Base-by-base conservation (phyloP, 2,113 vertebrate species). In the Hemiprocne comata region DNA sequence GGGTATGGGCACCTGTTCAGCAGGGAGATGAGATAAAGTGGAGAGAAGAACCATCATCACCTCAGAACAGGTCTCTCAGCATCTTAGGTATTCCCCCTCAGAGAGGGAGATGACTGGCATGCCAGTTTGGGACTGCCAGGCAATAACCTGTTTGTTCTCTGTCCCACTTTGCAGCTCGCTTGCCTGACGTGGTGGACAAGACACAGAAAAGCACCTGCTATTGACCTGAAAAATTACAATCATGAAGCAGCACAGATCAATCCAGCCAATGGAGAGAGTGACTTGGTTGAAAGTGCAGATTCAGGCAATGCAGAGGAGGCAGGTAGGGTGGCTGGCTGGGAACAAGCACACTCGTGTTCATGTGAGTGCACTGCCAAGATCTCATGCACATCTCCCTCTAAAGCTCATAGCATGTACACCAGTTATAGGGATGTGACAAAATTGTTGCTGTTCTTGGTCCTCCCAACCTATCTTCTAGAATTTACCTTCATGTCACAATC, bases 141-240 rank as follows among this genome's bases (percentile, higher is more conserved):
- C 29, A 64, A 10, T 71, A 78, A 92, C 17, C 26, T 55, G 8
- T 16, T 53, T 60, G 20, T 46, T 58, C 46, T 83, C 50, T 79
- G 55, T 66, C n/a, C 34, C 28, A 5, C 48, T 87, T 65, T 96
- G 36, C 95, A 99, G 99, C 98, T 99, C 0, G 57, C 96, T 79
- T 94, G 98, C 89, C 96, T 99, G 94, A 99, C 98, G 0, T 99
- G 99, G 99, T 99, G 99, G 99, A 99, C 98, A 25, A 98, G 98
- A 85, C 88, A 98, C 75, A 95, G 87, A 40, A 90, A 97, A 84
- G 71, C 95, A 33, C 80, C 97, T 29, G 83, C 66, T 13, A 31
- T 89, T 9, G 97, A 98, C 79, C 85, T 98, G 65, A 76, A 95
- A 17, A 77, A 65, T 46, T 64, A 61, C 57, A 92, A 55, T 83